Evolutionary conservation across 2,888 invertebrate species (phyloP), one percentile per base, ranked within the genome.

Genomic region (Lasius platythorax): DNA sequence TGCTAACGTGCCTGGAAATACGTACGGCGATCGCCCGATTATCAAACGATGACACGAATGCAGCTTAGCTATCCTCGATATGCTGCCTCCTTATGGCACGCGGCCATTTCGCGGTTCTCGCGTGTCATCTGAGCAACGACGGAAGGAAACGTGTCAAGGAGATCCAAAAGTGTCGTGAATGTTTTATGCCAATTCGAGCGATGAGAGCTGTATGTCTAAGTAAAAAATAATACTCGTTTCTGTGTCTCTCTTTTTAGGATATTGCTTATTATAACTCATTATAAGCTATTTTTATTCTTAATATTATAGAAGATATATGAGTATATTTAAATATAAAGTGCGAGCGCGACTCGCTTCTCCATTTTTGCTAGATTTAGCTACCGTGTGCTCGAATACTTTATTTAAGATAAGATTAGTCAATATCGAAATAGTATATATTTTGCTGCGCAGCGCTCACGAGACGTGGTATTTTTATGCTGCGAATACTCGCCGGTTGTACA

Each of bases 1-100:
- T 66, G 66, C 15, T 11, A 63, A 85, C 78, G 67, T 43, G 53
- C 68, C 18, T 56, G 64, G 12, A 61, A 72, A 50, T 37, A 73
- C 75, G 68, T 43, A 63, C 12, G 78, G 61, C 76, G 83, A 84
- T 72, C 85, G 84, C 68, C 84, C 83, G 86, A 87, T 87, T 84
- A 89, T 91, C 87, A 91, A 84, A 90, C 87, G 82, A 87, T 75
- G 85, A 85, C 85, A 23, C 50, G 64, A 85, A 68, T 73, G 50
- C 68, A 73, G 50, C 56, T 67, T 75, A 58, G 58, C 61, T 61
- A 79, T 86, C 74, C 75, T 79, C 63, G 82, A 79, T 79, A 87
- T 79, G 74, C 78, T 46, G 70, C 70, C 28, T 70, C 79, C 63
- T 68, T 37, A 50, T n/a, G 70, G 78, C 78, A 78, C 61, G 73